These are phyloP conservation scores for Drosophila repleta DNA, from an alignment of 1,140 invertebrate genomes.

Conservation along the genomic window DNA sequence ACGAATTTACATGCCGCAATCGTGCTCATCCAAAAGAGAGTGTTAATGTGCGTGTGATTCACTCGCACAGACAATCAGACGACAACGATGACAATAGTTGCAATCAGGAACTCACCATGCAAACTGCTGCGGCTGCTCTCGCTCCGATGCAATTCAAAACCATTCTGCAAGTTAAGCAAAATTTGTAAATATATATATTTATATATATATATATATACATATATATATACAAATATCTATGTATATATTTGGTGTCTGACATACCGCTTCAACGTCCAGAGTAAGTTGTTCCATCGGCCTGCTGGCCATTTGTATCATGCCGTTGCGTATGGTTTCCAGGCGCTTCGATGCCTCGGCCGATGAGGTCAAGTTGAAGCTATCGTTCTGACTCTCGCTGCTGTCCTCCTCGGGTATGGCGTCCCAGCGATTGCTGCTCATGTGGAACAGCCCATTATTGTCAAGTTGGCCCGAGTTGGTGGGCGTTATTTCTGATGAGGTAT, in stretches of 20 bases:
- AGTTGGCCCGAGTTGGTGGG: conserved; percentile 67
- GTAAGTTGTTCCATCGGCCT: conserved; percentile 58
- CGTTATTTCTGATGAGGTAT: conserved; percentile 61
- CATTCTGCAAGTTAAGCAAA: conserved; percentile 85
- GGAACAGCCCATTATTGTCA: conserved; percentile 64
- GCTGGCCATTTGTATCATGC: conserved; percentile 60
- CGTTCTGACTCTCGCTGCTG: conserved; percentile 56
- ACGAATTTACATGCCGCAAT: conserved; percentile 43
- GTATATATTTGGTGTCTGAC: conserved; percentile 65
- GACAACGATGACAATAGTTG: conserved; percentile 39
- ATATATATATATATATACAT: background rate
- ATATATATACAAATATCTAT: background rate
- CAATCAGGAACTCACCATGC: conserved; percentile 58
- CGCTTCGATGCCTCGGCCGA: conserved; percentile 68
- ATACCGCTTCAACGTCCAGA: conserved; percentile 88
- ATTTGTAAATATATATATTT: background rate
- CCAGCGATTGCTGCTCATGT: conserved; percentile 68
- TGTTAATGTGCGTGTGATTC: conserved; percentile 53
- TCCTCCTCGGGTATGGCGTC: conserved; percentile 79
- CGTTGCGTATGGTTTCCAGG: conserved; percentile 74
- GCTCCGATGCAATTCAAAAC: conserved; percentile 86
- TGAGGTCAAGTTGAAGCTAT: conserved; percentile 70
- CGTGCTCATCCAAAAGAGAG: conserved; percentile 32
- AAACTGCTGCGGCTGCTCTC: conserved; percentile 61
- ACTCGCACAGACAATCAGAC: conserved; percentile 33